Percentiles rank a stretch among this genome's conserved stretches.
Evolutionary conservation across 2,113 vertebrate species (phyloP).

Genomic region (Blennius ocellaris): DNA sequence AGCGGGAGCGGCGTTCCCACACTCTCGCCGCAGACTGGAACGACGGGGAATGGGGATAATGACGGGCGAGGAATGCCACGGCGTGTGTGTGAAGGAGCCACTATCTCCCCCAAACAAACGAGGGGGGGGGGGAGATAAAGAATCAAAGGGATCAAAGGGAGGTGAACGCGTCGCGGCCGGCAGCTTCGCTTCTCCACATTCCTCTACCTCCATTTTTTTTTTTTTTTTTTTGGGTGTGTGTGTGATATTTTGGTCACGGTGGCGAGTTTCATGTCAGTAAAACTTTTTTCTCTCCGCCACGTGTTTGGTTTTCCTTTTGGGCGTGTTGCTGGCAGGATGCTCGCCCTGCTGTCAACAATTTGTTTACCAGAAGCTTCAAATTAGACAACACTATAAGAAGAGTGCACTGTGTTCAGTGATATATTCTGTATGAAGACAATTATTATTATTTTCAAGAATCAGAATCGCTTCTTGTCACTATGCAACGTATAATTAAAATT

Average conservation of each 20-base stretch:
- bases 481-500: too few species aligned
- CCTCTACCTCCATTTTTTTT: background rate
- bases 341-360: constrained; percentile 11
- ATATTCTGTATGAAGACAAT: too few species aligned
- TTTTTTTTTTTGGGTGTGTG: too few species aligned
- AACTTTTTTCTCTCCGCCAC: background rate
- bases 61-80: constrained; percentile 58
- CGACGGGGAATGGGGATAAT: constrained; percentile 58
- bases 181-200: constrained; percentile 28
- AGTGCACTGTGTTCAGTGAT: too few species aligned
- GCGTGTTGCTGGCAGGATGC: too few species aligned
- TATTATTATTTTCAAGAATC: too few species aligned
- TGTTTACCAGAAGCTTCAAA: constrained; percentile 28
- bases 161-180: constrained; percentile 39
- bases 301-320: constrained; percentile 2
- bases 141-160: constrained; percentile 22
- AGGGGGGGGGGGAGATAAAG: background rate
- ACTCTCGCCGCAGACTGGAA: constrained; percentile 49
- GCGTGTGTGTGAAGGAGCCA: constrained; percentile 5
- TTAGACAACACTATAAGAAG: too few species aligned
- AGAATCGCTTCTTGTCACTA: too few species aligned
- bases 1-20: constrained; percentile 52
- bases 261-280: constrained; percentile 32
- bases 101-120: constrained; percentile 11
- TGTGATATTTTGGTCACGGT: constrained; percentile 15